Evolutionary conservation across 2,113 vertebrate genomes (phyloP).

Genomic region (Syrmaticus mikado): DNA sequence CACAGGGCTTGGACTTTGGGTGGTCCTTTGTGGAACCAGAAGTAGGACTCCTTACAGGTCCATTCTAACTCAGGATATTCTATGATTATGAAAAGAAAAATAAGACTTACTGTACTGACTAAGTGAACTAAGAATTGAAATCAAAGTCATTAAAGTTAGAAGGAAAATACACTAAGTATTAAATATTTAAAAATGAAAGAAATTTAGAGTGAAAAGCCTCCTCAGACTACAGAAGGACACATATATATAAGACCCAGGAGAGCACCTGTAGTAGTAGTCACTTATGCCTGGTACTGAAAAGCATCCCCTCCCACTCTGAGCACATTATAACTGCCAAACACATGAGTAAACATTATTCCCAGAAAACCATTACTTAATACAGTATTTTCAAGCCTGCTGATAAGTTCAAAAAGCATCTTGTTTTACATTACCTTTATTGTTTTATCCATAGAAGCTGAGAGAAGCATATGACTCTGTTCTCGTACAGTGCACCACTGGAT

Average conservation of each 20-base stretch:
- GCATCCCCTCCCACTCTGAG: neutral
- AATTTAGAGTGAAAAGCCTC: neutral
- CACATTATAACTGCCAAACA: neutral
- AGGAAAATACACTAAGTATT: neutral
- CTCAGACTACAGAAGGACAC: neutral
- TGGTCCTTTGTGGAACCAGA: neutral
- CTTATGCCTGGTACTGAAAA: neutral
- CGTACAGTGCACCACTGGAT: conserved; percentile 90
- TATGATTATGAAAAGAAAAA: neutral
- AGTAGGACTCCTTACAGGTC: neutral
- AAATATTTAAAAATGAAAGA: neutral
- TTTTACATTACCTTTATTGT: conserved; percentile 89
- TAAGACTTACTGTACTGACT: neutral
- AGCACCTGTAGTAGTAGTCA: neutral
- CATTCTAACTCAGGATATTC: neutral
- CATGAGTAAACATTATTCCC: neutral
- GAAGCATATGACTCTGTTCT: conserved; percentile 88
- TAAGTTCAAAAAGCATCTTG: neutral
- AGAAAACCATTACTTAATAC: neutral
- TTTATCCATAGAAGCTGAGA: conserved; percentile 95
- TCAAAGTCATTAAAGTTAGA: neutral
- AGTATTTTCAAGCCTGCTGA: neutral
- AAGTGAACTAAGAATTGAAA: neutral
- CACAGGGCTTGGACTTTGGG: neutral
- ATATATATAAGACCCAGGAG: neutral